phyloP scores from a whole-genome alignment of 2,888 invertebrate genomes.

The Dryocosmus kuriphilus region DNA sequence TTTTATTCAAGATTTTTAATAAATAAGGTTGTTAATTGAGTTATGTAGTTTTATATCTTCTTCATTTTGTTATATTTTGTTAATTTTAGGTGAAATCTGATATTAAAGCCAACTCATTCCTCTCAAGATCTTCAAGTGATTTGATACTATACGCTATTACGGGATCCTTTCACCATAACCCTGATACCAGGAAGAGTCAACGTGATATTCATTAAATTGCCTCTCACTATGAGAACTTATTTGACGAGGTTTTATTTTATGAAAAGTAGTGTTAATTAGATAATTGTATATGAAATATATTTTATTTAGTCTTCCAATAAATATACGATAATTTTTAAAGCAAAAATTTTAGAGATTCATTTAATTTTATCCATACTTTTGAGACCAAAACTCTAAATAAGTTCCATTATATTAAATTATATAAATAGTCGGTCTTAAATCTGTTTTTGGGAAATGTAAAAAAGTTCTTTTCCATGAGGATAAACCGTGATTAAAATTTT shows the following conservation, averaged over 20 bases:
- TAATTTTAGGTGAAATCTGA: neutral
- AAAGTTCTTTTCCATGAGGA: too few species aligned
- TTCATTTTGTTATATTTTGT: neutral
- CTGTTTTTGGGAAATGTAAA: too few species aligned
- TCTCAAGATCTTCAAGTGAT: neutral
- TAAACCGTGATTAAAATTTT: too few species aligned
- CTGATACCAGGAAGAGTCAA: slow-evolving; percentile 5
- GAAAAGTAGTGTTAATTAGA: neutral
- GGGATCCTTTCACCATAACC: slow-evolving; percentile 17
- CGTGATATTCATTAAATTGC: neutral
- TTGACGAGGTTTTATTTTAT: neutral
- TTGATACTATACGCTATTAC: neutral
- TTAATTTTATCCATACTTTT: too few species aligned
- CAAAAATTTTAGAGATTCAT: too few species aligned
- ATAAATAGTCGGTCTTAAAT: too few species aligned
- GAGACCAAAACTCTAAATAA: too few species aligned
- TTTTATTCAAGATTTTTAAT: too few species aligned
- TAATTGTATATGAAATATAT: too few species aligned
- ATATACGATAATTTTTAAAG: too few species aligned
- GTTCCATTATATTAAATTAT: too few species aligned
- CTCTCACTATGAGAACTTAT: neutral
- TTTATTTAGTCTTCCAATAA: too few species aligned
- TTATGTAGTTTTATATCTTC: neutral
- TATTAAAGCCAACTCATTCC: neutral
- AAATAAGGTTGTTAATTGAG: neutral